Conservation (phyloP, 2,113 vertebrate genomes). For the Brachypodius melanocephalos region DNA sequence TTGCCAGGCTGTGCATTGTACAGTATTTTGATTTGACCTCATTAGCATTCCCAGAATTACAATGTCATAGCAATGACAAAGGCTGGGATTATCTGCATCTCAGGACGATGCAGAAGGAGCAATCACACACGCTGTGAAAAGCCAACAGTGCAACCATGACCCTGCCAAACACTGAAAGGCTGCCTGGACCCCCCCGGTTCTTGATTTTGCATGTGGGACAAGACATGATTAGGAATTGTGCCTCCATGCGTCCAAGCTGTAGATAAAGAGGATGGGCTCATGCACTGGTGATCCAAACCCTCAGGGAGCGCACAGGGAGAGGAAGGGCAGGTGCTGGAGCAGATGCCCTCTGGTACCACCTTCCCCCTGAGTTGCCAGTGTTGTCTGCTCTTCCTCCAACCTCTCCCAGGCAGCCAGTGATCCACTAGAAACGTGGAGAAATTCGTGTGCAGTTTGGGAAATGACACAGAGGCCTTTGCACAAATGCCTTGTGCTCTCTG, state of each 20-base stretch:
- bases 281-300: neutral
- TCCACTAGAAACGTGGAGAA: neutral
- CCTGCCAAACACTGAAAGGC: neutral
- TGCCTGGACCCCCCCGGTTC: neutral
- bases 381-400: neutral
- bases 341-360: neutral
- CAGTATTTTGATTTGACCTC: conserved; percentile 19
- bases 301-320: neutral
- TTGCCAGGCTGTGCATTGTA: neutral
- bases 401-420: neutral
- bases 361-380: neutral
- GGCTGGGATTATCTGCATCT: neutral
- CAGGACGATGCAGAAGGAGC: neutral
- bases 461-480: neutral
- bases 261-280: neutral
- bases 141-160: neutral
- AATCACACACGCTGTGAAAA: neutral
- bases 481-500: neutral
- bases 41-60: conserved; percentile 37
- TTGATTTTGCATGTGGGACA: neutral
- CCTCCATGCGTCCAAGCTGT: neutral
- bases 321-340: neutral
- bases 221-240: neutral
- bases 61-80: conserved; percentile 9
- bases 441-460: neutral